These are phyloP conservation scores for Cranoglanis bouderius DNA, from an alignment of 2,113 vertebrate genomes.

Conservation along the genomic window DNA sequence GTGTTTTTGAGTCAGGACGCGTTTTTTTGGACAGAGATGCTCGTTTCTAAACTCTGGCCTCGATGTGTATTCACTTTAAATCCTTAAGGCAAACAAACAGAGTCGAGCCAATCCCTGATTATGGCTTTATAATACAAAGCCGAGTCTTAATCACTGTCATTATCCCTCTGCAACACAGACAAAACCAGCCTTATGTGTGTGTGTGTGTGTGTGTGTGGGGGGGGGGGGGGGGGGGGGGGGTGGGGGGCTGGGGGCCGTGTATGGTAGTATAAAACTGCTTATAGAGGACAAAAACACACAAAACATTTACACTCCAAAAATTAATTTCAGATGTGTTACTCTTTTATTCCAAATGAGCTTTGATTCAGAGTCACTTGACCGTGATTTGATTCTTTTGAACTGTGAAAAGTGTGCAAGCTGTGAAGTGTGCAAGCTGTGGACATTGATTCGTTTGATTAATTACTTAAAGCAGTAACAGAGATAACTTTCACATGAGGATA, in stretches of 20 bases:
- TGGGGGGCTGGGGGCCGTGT: no score
- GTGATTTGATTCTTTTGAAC: background rate
- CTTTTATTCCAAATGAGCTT: background rate
- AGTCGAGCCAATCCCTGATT: background rate
- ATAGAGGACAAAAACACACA: background rate
- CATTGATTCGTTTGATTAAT: background rate
- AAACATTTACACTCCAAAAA: no score
- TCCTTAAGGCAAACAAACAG: background rate
- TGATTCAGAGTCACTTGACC: background rate
- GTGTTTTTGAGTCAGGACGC: background rate
- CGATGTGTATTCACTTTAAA: background rate
- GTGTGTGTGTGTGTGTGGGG: no score
- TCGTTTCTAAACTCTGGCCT: background rate
- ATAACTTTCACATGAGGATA: background rate
- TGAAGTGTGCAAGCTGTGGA: background rate
- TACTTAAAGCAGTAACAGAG: background rate
- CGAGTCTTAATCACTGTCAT: background rate
- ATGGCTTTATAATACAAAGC: conserved; percentile 1
- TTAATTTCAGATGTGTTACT: background rate
- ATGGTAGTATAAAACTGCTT: background rate
- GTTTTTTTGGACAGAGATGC: background rate
- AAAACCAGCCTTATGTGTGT: background rate
- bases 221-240: background rate
- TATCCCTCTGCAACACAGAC: background rate
- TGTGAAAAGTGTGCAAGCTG: background rate